Conservation (phyloP, 1,140 invertebrate species). For the Eumeta japonica region DNA sequence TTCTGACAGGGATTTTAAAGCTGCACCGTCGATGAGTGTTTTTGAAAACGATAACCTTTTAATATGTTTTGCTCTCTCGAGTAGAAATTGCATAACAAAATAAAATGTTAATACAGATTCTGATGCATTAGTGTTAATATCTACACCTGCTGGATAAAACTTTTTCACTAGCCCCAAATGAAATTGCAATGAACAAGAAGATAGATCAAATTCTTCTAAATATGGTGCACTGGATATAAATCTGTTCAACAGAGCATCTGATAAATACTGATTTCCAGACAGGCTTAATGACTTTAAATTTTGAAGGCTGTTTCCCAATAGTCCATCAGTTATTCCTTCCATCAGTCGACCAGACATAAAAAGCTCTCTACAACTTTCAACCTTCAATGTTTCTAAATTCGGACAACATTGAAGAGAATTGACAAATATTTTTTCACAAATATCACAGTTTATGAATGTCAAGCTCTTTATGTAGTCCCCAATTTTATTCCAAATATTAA, state of each 20-base stretch:
- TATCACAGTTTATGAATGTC: constrained; percentile 59
- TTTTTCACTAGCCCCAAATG: constrained; percentile 65
- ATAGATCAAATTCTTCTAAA: constrained; percentile 62
- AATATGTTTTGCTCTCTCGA: constrained; percentile 54
- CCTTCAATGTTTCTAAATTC: constrained; percentile 60
- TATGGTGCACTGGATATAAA: constrained; percentile 62
- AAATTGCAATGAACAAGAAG: constrained; percentile 68
- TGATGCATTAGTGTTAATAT: constrained; percentile 57
- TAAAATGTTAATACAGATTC: constrained; percentile 70
- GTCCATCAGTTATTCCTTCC: constrained; percentile 58
- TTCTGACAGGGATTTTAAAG: constrained; percentile 59
- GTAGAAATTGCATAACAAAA: constrained; percentile 62
- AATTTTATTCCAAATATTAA: constrained; percentile 52
- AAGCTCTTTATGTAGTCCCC: constrained; percentile 48
- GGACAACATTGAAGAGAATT: constrained; percentile 58
- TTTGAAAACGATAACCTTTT: constrained; percentile 64
- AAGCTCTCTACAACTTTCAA: constrained; percentile 66
- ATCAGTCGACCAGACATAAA: constrained; percentile 71
- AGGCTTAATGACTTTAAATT: constrained; percentile 63
- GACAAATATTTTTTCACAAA: constrained; percentile 63
- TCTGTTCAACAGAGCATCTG: constrained; percentile 68
- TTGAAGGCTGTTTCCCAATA: constrained; percentile 52
- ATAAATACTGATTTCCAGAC: constrained; percentile 67
- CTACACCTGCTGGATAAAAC: constrained; percentile 60
- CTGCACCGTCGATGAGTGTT: constrained; percentile 65